phyloP scores from a whole-genome alignment of 2,113 vertebrate species.

The Pithys albifrons region DNA sequence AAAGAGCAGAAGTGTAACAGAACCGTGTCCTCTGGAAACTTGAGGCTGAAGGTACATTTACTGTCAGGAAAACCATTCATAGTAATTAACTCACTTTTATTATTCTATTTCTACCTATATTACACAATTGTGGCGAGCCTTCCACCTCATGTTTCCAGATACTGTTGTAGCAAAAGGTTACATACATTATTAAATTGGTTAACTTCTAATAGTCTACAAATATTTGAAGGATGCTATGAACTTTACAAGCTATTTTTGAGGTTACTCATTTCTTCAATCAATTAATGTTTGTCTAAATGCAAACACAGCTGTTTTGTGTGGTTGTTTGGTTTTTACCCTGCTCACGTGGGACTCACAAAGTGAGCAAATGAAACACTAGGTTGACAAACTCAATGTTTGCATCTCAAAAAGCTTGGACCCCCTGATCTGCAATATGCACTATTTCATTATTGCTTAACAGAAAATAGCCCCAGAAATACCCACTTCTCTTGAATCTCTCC shows the following conservation, averaged over 20 bases:
- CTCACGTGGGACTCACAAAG: not conserved
- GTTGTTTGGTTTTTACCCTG: constrained; percentile 5
- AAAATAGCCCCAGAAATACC: not conserved
- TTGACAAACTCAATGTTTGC: not conserved
- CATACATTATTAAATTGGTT: not conserved
- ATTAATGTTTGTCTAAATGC: constrained; percentile 56
- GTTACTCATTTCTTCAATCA: constrained; percentile 48
- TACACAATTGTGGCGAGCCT: not conserved
- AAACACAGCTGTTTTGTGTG: constrained; percentile 36
- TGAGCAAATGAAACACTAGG: not conserved
- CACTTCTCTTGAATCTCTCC: rapidly evolving
- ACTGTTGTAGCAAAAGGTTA: not conserved
- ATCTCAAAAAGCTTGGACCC: not conserved
- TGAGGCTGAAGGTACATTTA: not conserved
- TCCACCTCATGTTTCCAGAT: not conserved
- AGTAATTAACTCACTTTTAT: not conserved
- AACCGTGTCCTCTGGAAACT: not conserved
- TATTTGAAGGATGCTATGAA: constrained; percentile 11
- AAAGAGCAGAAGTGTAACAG: not conserved
- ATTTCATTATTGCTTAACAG: not conserved
- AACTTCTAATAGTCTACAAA: constrained; percentile 29
- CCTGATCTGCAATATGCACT: not conserved
- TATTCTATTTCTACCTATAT: not conserved
- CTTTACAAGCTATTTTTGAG: not conserved
- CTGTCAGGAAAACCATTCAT: not conserved